Evolutionary conservation across 2,113 vertebrate species (phyloP).

Genomic region (Hemiscyllium ocellatum): DNA sequence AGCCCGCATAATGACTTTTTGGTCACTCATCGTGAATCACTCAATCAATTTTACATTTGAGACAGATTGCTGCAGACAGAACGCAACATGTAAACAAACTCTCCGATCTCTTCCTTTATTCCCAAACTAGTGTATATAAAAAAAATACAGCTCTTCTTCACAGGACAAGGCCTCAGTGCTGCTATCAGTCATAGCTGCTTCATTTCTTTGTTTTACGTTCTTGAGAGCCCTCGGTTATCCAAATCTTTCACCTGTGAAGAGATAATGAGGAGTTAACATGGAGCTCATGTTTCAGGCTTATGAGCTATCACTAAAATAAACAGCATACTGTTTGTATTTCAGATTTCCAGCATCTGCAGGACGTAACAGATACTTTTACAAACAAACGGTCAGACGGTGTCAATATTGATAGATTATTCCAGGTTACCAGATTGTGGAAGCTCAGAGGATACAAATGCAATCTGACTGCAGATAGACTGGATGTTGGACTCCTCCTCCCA

Average conservation of each 20-base stretch:
- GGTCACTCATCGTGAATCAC: conserved; percentile 11
- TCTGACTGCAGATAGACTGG: not conserved
- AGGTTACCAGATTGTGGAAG: not conserved
- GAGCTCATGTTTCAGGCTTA: no score
- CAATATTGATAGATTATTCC: not conserved
- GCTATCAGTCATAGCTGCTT: not conserved
- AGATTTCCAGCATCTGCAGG: no score
- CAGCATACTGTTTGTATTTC: no score
- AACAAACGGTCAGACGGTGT: not conserved
- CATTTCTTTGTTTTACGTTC: conserved; percentile 66
- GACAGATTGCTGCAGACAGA: not conserved
- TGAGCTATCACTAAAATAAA: no score
- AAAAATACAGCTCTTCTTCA: conserved; percentile 35
- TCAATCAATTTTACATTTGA: conserved; percentile 9
- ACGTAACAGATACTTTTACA: not conserved
- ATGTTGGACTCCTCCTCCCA: not conserved
- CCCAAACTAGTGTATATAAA: conserved; percentile 34
- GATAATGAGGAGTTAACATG: not conserved
- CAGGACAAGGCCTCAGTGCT: conserved; percentile 36
- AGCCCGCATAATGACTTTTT: not conserved
- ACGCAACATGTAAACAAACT: conserved; percentile 31
- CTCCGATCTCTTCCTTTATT: conserved; percentile 26
- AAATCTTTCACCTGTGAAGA: conserved; percentile 82
- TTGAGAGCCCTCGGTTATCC: conserved; percentile 90
- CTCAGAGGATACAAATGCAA: no score